Conservation (phyloP, 2,797 vertebrate species). For the Lutra lutra region DNA sequence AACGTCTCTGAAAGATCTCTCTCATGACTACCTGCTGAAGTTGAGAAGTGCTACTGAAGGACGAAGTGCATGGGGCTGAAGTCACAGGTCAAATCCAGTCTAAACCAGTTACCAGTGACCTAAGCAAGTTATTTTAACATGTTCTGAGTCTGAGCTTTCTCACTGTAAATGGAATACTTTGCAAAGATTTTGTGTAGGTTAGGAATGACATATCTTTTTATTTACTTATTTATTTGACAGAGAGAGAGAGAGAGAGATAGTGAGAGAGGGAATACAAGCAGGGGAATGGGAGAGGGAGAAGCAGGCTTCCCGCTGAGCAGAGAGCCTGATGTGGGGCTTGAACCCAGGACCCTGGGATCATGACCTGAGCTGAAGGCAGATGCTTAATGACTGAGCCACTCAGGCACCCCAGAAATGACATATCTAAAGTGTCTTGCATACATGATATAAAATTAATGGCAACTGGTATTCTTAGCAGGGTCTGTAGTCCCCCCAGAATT, state of each 20-base stretch:
- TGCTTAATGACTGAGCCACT: no score
- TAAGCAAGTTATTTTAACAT: neutral
- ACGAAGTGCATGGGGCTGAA: neutral
- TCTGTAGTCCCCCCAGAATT: neutral
- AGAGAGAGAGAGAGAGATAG: no score
- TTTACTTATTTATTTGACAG: no score
- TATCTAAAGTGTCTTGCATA: neutral
- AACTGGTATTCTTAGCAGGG: neutral
- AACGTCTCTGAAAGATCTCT: neutral
- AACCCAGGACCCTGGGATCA: no score
- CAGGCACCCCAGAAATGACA: neutral
- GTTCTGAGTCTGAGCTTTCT: neutral
- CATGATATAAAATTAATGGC: neutral
- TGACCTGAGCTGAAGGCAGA: no score
- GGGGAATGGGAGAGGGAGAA: no score
- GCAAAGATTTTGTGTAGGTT: neutral
- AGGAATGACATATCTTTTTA: neutral
- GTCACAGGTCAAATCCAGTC: neutral
- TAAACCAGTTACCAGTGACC: neutral
- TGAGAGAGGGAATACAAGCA: no score
- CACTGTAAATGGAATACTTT: neutral
- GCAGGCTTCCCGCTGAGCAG: no score
- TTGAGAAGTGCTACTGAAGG: neutral
- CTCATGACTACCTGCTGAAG: neutral
- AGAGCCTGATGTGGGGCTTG: no score